Conservation (phyloP, 2,797 vertebrate species). For the Tenualosa ilisha region DNA sequence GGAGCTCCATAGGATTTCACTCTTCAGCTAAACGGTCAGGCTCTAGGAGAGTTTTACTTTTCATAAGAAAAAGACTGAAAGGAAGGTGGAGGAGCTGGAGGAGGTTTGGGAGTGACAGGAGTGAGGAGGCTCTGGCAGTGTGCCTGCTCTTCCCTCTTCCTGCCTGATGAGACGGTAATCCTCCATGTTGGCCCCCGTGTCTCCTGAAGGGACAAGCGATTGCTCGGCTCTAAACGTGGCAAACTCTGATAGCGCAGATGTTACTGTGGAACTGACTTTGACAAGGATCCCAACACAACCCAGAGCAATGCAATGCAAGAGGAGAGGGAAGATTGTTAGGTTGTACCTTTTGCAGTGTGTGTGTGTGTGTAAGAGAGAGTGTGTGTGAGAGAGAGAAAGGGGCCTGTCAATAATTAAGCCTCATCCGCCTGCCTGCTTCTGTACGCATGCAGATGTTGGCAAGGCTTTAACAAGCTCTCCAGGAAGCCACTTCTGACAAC, state of each 20-base stretch:
- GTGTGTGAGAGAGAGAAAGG: background rate
- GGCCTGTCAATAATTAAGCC: slow-evolving; percentile 67
- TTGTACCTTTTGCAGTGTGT: slow-evolving; percentile 52
- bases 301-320: background rate
- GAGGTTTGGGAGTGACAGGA: slow-evolving; percentile 40
- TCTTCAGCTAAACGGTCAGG: too few species aligned
- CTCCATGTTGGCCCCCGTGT: slow-evolving; percentile 1
- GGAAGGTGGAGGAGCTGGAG: slow-evolving; percentile 47
- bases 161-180: background rate
- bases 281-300: background rate
- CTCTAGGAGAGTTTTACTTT: background rate
- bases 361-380: slow-evolving; percentile 45
- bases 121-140: background rate
- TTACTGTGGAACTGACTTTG: background rate
- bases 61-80: background rate
- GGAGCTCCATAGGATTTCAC: too few species aligned
- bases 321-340: background rate
- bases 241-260: background rate
- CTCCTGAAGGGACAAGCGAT: background rate
- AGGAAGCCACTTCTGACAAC: slow-evolving; percentile 31
- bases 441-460: slow-evolving; percentile 28
- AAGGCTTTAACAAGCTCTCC: slow-evolving; percentile 26
- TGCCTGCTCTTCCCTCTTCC: background rate
- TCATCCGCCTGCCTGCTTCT: slow-evolving; percentile 22
- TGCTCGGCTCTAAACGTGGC: background rate